Percentiles rank a stretch among this genome's conserved stretches.
Conservation (phyloP, 1,140 invertebrate species). For the Hypsibius dujardini region DNA sequence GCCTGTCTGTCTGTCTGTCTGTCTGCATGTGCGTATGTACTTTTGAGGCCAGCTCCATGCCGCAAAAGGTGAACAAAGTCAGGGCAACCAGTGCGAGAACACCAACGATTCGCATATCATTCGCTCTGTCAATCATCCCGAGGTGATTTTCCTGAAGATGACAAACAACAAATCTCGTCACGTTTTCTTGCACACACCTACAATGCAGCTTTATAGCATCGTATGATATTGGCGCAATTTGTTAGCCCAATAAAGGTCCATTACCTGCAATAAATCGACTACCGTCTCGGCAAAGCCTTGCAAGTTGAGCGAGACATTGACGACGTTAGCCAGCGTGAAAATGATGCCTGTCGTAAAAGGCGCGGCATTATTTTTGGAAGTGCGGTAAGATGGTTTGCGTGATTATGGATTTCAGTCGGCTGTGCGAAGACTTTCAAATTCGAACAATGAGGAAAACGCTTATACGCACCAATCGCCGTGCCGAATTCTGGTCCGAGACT, state of each 20-base stretch:
- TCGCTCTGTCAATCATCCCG: constrained; percentile 34
- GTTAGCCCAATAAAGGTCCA: background rate
- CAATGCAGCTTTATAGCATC: too few species aligned
- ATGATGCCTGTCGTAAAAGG: constrained; percentile 36
- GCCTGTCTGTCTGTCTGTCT: background rate
- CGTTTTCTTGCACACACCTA: too few species aligned
- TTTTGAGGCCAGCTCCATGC: constrained; percentile 45
- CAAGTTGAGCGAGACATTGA: constrained; percentile 90
- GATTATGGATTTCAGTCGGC: too few species aligned
- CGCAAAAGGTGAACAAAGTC: constrained; percentile 62
- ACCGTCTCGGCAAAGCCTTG: constrained; percentile 93
- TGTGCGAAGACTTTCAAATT: too few species aligned
- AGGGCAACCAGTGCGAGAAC: constrained; percentile 52
- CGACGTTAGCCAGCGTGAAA: constrained; percentile 88
- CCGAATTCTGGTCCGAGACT: constrained; percentile 93
- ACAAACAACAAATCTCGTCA: background rate
- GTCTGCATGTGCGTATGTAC: constrained; percentile 22
- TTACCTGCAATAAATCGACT: constrained; percentile 30
- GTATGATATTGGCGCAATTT: background rate
- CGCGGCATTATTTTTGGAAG: background rate
- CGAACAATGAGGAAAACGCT: too few species aligned
- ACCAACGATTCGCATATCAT: constrained; percentile 44
- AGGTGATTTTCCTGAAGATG: constrained; percentile 17
- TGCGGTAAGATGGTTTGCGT: background rate
- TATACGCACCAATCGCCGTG: constrained; percentile 77